phyloP scores from a whole-genome alignment of 2,888 invertebrate species.

The Nezara viridula region DNA sequence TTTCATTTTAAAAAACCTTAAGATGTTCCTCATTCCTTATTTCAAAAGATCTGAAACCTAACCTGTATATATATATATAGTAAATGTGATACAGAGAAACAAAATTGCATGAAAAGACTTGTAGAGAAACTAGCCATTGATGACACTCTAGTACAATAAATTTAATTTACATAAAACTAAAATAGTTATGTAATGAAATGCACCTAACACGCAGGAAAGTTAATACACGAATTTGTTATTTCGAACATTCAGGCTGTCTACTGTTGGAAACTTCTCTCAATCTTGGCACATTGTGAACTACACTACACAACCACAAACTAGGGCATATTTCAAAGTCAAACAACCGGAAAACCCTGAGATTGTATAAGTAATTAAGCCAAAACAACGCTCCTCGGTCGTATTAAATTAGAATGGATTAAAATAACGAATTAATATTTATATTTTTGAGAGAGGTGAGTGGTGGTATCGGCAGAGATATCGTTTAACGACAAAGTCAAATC shows the following conservation, averaged over 20 bases:
- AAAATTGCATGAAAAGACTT: too few relatives aligned
- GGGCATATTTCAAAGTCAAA: slow-evolving; percentile 46
- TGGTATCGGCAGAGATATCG: not conserved
- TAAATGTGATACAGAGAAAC: too few relatives aligned
- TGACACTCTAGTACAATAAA: too few relatives aligned
- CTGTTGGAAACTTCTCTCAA: not conserved
- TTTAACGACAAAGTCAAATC: not conserved
- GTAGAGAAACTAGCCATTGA: too few relatives aligned
- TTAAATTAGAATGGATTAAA: slow-evolving; percentile 23
- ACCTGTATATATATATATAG: too few relatives aligned
- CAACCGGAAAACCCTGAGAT: slow-evolving; percentile 3
- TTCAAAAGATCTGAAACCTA: too few relatives aligned
- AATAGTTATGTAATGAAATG: not conserved
- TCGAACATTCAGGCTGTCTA: not conserved
- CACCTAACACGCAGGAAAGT: not conserved
- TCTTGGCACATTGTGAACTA: slow-evolving; percentile 1
- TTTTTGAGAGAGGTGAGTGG: not conserved
- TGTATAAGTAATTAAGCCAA: slow-evolving; percentile 41
- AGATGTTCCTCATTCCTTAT: too few relatives aligned
- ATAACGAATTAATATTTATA: not conserved
- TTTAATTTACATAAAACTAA: not conserved
- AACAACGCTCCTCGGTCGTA: not conserved
- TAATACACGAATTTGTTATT: not conserved
- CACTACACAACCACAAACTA: not conserved
- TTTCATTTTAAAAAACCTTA: too few relatives aligned